Evolutionary conservation across 2,888 invertebrate species (phyloP).

Genomic region (Acanthopleura granulata): DNA sequence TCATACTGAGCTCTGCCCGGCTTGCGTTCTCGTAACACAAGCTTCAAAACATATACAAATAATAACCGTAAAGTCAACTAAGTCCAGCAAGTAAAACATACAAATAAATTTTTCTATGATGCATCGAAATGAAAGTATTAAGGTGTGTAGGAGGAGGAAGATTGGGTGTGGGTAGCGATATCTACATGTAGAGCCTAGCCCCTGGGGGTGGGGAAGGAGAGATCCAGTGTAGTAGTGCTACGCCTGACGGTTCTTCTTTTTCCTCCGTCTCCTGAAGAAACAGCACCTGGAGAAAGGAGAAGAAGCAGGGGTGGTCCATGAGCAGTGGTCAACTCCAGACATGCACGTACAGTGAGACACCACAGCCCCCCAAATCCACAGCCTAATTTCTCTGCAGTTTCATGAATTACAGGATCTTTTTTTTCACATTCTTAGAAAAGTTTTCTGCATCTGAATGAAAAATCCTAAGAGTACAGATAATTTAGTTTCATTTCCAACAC

Average conservation of each 20-base stretch:
- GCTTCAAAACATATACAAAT: too few species aligned
- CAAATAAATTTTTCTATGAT: background rate
- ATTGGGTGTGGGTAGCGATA: background rate
- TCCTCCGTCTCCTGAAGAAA: slow-evolving; percentile 99
- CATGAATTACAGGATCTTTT: too few species aligned
- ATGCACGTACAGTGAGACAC: too few species aligned
- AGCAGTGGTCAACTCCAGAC: background rate
- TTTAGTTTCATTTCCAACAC: too few species aligned
- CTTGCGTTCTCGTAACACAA: too few species aligned
- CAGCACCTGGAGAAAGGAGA: slow-evolving; percentile 84
- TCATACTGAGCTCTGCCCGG: too few species aligned
- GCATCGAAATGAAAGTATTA: background rate
- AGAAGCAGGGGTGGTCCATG: slow-evolving; percentile 24
- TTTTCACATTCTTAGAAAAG: too few species aligned
- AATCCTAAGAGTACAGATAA: too few species aligned
- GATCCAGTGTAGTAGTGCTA: slow-evolving; percentile 31
- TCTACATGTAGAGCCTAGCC: slow-evolving; percentile 15
- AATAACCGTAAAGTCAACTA: too few species aligned
- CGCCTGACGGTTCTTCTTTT: slow-evolving; percentile 86
- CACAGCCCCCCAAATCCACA: too few species aligned
- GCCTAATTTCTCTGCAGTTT: too few species aligned
- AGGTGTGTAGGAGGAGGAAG: slow-evolving; percentile 5
- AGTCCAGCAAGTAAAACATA: background rate
- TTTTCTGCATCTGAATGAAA: too few species aligned
- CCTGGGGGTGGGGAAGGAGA: slow-evolving; percentile 10